phyloP scores from a whole-genome alignment of 2,888 invertebrate species.

The Drosophila leonis region DNA sequence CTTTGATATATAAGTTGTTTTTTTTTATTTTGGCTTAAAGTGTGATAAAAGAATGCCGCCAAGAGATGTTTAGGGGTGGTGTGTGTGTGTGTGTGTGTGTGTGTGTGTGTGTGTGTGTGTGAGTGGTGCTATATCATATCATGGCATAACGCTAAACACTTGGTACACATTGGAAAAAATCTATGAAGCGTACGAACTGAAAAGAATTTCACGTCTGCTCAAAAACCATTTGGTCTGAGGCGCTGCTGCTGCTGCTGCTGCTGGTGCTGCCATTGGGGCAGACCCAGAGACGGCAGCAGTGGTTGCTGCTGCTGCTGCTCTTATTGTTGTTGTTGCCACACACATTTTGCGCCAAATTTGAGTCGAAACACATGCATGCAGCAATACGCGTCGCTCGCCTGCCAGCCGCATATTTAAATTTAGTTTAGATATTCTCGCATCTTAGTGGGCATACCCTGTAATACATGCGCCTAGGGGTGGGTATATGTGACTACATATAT shows the following conservation, averaged over 20 bases:
- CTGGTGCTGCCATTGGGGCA: constrained; percentile 26
- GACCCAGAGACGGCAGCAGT: constrained; percentile 32
- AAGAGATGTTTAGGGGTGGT: constrained; percentile 1
- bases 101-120: neutral
- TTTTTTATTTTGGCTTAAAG: constrained; percentile 23
- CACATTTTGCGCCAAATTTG: constrained; percentile 64
- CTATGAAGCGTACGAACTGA: constrained; percentile 30
- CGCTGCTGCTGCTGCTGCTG: constrained; percentile 10
- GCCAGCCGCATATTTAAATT: constrained; percentile 53
- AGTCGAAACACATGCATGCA: constrained; percentile 60
- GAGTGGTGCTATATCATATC: constrained; percentile 32
- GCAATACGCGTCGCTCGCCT: constrained; percentile 38
- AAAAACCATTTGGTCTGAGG: constrained; percentile 48
- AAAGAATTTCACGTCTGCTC: constrained; percentile 43
- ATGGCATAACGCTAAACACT: constrained; percentile 35
- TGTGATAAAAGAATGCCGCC: constrained; percentile 62
- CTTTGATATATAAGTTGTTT: neutral
- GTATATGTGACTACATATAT: neutral
- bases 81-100: no score
- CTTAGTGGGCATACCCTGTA: constrained; percentile 17
- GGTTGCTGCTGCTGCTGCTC: constrained; percentile 29
- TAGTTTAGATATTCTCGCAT: constrained; percentile 47
- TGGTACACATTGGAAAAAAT: constrained; percentile 31
- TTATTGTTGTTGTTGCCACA: constrained; percentile 45
- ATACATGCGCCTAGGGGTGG: neutral